Conservation (phyloP, 2,797 vertebrate genomes). For the Garrulus glandarius region DNA sequence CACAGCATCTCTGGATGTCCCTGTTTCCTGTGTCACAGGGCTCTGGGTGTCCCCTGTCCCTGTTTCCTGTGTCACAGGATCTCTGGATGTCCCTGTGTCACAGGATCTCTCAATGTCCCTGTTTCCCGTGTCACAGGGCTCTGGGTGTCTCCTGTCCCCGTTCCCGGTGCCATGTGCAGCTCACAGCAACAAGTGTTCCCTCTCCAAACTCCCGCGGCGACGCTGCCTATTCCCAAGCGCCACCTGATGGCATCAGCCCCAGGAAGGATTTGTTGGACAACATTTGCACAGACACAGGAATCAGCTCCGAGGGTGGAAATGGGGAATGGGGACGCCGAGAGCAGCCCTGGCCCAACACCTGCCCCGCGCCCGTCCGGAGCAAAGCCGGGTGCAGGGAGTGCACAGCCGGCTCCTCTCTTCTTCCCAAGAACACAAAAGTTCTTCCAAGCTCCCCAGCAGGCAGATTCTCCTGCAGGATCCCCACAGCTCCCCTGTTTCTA, state of each 20-base stretch:
- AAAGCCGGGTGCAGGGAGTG: background rate
- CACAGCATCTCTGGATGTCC: background rate
- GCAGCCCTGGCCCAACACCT: background rate
- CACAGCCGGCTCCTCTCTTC: accelerated
- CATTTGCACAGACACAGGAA: background rate
- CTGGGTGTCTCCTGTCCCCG: background rate
- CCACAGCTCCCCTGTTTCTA: background rate
- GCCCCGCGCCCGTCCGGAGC: accelerated
- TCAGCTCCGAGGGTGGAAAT: background rate
- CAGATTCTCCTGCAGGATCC: background rate
- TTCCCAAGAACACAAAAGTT: background rate
- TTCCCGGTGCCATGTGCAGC: background rate
- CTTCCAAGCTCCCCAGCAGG: background rate
- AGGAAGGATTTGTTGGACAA: background rate
- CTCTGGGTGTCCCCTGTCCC: background rate
- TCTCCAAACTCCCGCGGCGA: background rate
- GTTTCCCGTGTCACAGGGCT: background rate
- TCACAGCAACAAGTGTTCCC: background rate
- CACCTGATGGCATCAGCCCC: background rate
- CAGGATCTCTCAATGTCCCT: background rate
- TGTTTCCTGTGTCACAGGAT: background rate
- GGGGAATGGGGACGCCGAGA: accelerated
- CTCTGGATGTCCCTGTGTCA: background rate
- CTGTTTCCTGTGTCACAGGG: background rate
- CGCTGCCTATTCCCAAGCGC: constrained; percentile 18